A percentile compares a stretch with the other conserved stretches of the same genome.
phyloP scores from a whole-genome alignment of 2,888 invertebrate genomes.

The Thereva unica region DNA sequence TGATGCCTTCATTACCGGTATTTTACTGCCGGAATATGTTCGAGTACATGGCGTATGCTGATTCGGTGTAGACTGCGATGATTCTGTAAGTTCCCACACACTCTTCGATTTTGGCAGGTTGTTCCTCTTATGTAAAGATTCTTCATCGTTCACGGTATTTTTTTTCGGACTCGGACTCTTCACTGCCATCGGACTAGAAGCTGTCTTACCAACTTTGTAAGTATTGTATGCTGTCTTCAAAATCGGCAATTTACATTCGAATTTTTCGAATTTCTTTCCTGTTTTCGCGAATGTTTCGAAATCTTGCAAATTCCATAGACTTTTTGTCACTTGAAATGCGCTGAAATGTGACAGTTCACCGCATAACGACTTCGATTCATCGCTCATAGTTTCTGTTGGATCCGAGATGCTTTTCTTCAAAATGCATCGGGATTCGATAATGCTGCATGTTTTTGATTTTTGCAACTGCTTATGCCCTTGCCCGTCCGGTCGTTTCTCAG shows the following conservation, averaged over 20 bases:
- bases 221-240: conserved; percentile 56
- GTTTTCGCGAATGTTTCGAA: conserved; percentile 63
- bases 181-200: conserved; percentile 52
- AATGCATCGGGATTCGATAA: conserved; percentile 71
- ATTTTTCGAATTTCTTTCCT: conserved; percentile 51
- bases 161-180: conserved; percentile 54
- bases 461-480: conserved; percentile 56
- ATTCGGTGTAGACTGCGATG: conserved; percentile 56
- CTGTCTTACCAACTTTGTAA: conserved; percentile 52
- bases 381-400: conserved; percentile 49
- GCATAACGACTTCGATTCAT: conserved; percentile 19
- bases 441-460: conserved; percentile 73
- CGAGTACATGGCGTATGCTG: conserved; percentile 36
- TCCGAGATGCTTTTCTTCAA: conserved; percentile 62
- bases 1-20: conserved; percentile 60
- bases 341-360: conserved; percentile 31
- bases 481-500: conserved; percentile 4
- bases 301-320: conserved; percentile 65
- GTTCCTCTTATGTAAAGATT: conserved; percentile 41
- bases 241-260: conserved; percentile 59
- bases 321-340: conserved; percentile 62
- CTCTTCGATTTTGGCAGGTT: conserved; percentile 61
- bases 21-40: conserved; percentile 65
- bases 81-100: conserved; percentile 61
- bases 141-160: not conserved